phyloP scores from a whole-genome alignment of 2,113 vertebrate genomes.

The Podiceps cristatus region DNA sequence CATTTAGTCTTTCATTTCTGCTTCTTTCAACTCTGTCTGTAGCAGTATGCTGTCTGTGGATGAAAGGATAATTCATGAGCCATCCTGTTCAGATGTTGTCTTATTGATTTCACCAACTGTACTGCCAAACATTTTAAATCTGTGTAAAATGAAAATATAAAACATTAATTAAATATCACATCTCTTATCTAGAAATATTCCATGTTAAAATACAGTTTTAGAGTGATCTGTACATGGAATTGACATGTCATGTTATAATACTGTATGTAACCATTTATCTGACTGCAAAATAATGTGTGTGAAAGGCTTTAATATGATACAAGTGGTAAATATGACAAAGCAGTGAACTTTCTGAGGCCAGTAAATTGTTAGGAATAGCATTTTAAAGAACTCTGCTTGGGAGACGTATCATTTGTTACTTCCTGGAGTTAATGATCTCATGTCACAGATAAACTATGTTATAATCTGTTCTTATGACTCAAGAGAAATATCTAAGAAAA shows the following conservation, averaged over 20 bases:
- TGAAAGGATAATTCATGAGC: background rate
- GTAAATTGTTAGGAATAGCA: constrained; percentile 8
- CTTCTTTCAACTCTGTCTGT: background rate
- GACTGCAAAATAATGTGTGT: background rate
- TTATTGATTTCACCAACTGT: background rate
- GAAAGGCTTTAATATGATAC: background rate
- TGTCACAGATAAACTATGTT: constrained; percentile 43
- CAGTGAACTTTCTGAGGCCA: constrained; percentile 12
- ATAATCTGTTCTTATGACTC: constrained; percentile 51
- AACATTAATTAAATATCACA: background rate
- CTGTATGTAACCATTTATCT: background rate
- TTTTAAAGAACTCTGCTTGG: constrained; percentile 22
- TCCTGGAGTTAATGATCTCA: constrained; percentile 44
- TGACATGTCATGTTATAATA: background rate
- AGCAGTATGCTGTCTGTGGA: background rate
- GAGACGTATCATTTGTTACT: constrained; percentile 27
- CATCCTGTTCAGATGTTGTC: background rate
- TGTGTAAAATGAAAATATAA: background rate
- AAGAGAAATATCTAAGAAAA: constrained; percentile 44
- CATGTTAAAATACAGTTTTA: background rate
- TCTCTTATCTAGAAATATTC: background rate
- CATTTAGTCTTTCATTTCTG: background rate
- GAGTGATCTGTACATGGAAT: background rate
- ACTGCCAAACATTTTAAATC: background rate
- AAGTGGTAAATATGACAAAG: background rate